Evolutionary conservation across 2,113 vertebrate species (phyloP), one percentile per base, ranked within the genome.

Genomic region (Verasper variegatus): DNA sequence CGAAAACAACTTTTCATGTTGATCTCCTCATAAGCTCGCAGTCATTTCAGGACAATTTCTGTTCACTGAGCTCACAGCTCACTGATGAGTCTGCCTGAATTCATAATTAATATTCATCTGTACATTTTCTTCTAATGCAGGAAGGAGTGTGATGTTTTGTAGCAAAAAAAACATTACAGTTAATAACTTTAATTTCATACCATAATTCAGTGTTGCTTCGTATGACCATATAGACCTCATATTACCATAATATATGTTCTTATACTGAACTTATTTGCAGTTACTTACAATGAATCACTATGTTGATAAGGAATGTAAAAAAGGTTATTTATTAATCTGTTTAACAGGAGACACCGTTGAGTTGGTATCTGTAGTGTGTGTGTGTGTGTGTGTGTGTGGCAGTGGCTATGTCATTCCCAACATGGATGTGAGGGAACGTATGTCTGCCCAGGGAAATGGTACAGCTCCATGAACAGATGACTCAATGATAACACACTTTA

Each of bases 401-500:
- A 55, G 58, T 52, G 37, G 52, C 27, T 52, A 4, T 79, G 56
- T 64, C 55, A 52, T 68, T 80, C 63, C 51, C 31, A 54, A 6
- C 56, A n/a, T 63, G 66, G 52, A 70, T 71, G 40, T 61, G 45
- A 75, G 26, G 45, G 14, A 64, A 73, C 60, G 60, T 68, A 40
- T 65, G 61, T 57, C 71, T 56, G 54, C 65, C 65, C 13, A 83
- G 74, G 68, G 61, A 85, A 77, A 85, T 68, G 24, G 65, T 76
- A 56, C 18, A 83, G 63, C 58, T 27, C 18, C 5, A 54, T 68
- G 65, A 74, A 62, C 42, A 82, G 78, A 86, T 76, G 71, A 81
- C 61, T 52, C 56, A 64, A 10, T 55, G 81, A 85, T 80, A 69
- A 76, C 63, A 47, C 11, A 52, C 45, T 76, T 78, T 59, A 79